Evolutionary conservation across 2,888 invertebrate genomes (phyloP).

Genomic region (Pachliopta kotzebuea): DNA sequence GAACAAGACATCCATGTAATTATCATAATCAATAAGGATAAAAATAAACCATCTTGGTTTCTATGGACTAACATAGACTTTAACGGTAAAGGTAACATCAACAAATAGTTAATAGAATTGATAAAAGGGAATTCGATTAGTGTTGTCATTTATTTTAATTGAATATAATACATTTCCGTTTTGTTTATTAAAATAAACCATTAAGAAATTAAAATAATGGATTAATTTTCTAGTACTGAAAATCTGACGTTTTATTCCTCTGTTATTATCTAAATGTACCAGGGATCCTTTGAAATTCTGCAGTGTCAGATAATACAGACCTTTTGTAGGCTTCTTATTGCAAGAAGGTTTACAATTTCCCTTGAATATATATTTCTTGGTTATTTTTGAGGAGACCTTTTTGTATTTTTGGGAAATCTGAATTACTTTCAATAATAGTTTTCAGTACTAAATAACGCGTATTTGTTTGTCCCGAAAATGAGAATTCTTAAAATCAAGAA

Average conservation of each 20-base stretch:
- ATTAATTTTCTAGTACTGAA: background rate
- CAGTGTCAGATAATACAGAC: slow-evolving; percentile 17
- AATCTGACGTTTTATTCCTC: slow-evolving; percentile 1
- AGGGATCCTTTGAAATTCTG: slow-evolving; percentile 14
- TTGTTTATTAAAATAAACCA: background rate
- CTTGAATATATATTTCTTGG: slow-evolving; percentile 17
- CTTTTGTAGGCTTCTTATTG: slow-evolving; percentile 24
- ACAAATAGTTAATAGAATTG: no score
- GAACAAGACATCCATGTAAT: no score
- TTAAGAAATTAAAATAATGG: background rate
- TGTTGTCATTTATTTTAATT: no score
- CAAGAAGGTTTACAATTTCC: slow-evolving; percentile 24
- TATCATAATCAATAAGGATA: no score
- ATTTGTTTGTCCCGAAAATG: background rate
- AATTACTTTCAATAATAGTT: slow-evolving; percentile 8
- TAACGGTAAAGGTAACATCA: no score
- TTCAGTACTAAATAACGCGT: slow-evolving; percentile 8
- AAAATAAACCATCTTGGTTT: no score
- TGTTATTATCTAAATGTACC: slow-evolving; percentile 9
- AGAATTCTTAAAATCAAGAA: background rate
- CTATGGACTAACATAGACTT: no score
- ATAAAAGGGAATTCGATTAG: no score
- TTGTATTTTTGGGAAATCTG: background rate
- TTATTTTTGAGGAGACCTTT: slow-evolving; percentile 9
- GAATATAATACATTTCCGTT: no score